These are phyloP conservation scores for Cheilosia urbana DNA, from an alignment of 2,888 invertebrate species.

Conservation along the genomic window DNA sequence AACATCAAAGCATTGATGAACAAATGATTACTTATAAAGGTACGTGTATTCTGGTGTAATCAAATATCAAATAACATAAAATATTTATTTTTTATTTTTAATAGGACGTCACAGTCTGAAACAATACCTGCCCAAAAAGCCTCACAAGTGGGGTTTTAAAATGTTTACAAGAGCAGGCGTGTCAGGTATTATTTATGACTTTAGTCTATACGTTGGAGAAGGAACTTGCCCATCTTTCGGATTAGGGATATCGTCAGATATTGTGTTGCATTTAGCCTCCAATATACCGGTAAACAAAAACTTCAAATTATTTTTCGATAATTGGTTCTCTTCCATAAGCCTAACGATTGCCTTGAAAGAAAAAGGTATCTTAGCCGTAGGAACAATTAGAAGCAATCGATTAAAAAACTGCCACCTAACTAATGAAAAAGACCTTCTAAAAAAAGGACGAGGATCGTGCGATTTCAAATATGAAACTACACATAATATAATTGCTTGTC, in stretches of 20 bases:
- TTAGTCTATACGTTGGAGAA: constrained; percentile 26
- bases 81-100: no score
- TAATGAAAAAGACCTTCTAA: constrained; percentile 25
- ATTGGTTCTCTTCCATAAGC: constrained; percentile 28
- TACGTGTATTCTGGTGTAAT: background rate
- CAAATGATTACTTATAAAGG: constrained; percentile 72
- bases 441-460: constrained; percentile 28
- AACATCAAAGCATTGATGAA: constrained; percentile 75
- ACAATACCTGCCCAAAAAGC: constrained; percentile 36
- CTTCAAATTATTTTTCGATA: constrained; percentile 34
- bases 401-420: constrained; percentile 15
- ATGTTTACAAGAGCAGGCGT: constrained; percentile 29
- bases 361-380: constrained; percentile 52
- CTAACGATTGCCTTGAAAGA: constrained; percentile 30
- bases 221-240: constrained; percentile 27
- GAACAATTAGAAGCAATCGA: constrained; percentile 58
- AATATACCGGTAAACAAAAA: constrained; percentile 25
- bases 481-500: constrained; percentile 24
- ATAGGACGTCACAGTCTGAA: constrained; percentile 22
- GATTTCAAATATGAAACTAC: constrained; percentile 31
- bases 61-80: no score
- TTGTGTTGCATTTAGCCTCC: constrained; percentile 20
- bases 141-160: constrained; percentile 51
- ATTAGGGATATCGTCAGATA: constrained; percentile 37
- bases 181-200: constrained; percentile 28